phyloP scores from a whole-genome alignment of 2,113 vertebrate genomes.

The Xiphophorus maculatus region DNA sequence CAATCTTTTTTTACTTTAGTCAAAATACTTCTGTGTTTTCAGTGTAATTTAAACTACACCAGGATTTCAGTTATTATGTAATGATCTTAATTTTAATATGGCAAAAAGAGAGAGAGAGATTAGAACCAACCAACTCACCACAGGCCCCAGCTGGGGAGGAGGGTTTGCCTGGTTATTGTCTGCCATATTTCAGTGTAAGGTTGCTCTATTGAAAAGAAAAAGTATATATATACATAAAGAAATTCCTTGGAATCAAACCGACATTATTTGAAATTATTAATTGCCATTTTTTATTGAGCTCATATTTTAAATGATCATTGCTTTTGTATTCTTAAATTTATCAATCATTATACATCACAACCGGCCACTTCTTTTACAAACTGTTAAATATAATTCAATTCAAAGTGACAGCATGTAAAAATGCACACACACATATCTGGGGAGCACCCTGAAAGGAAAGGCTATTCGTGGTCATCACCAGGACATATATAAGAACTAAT shows the following conservation, averaged over 20 bases:
- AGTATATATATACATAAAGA: background rate
- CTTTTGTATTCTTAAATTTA: background rate
- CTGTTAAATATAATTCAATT: background rate
- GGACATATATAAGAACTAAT: background rate
- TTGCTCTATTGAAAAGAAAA: constrained; percentile 26
- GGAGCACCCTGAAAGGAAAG: background rate
- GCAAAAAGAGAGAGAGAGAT: background rate
- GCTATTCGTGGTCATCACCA: background rate
- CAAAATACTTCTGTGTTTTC: too few species aligned
- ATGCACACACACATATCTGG: background rate
- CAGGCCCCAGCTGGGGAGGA: constrained; percentile 66
- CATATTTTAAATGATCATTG: background rate
- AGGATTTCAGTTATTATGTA: background rate
- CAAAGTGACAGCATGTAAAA: background rate
- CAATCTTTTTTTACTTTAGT: too few species aligned
- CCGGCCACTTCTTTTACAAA: background rate
- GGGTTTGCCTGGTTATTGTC: constrained; percentile 74
- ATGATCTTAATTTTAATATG: background rate
- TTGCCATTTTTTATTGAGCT: background rate
- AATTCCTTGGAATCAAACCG: background rate
- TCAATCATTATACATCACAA: background rate
- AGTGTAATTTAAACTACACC: background rate
- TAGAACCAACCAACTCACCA: constrained; percentile 61
- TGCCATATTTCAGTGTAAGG: constrained; percentile 71
- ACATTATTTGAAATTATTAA: background rate